These are phyloP conservation scores for Fregetta grallaria DNA, from an alignment of 2,113 vertebrate genomes.

Conservation along the genomic window DNA sequence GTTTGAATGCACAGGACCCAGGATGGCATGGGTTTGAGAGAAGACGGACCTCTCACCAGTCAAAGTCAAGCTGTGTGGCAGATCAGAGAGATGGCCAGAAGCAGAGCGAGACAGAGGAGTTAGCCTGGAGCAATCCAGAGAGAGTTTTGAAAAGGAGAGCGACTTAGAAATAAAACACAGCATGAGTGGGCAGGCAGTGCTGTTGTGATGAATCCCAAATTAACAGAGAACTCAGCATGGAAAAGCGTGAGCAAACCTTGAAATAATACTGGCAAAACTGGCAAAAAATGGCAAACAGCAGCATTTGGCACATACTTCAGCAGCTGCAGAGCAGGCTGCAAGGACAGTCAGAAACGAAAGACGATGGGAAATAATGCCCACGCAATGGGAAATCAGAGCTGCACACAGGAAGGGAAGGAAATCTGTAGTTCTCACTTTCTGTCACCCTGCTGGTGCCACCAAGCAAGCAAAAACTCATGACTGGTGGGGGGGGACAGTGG, in stretches of 20 bases:
- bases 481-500: too few relatives aligned
- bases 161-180: not conserved
- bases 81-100: not conserved
- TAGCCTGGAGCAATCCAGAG: not conserved
- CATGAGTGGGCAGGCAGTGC: not conserved
- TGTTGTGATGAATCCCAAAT: not conserved
- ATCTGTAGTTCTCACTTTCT: not conserved
- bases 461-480: not conserved
- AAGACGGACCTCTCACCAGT: not conserved
- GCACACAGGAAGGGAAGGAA: not conserved
- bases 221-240: not conserved
- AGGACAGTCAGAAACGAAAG: not conserved
- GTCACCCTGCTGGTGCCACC: not conserved
- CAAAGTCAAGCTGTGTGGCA: not conserved
- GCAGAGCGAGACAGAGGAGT: not conserved
- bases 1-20: not conserved
- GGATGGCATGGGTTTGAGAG: not conserved
- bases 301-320: not conserved
- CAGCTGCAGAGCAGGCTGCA: not conserved
- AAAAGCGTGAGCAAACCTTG: not conserved
- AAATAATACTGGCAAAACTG: not conserved
- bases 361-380: not conserved
- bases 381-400: fast-evolving
- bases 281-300: not conserved
- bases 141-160: not conserved